phyloP scores from a whole-genome alignment of 2,797 vertebrate species.

The Silurus aristotelis region DNA sequence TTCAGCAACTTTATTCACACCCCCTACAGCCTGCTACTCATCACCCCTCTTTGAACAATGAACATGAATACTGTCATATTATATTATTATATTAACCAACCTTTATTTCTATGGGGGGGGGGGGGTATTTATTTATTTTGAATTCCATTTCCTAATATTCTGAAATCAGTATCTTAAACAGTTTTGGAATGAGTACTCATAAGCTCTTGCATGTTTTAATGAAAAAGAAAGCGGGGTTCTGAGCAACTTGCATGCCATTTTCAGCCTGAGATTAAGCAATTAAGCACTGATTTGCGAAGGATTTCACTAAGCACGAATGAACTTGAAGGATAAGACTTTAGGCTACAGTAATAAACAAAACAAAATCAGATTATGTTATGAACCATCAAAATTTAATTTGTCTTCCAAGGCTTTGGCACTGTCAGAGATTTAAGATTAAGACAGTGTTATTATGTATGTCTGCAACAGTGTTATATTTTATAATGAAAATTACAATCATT shows the following conservation, averaged over 20 bases:
- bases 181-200: conserved; percentile 30
- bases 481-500: not conserved
- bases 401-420: conserved; percentile 8
- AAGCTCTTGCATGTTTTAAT: conserved; percentile 9
- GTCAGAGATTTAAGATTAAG: not conserved
- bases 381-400: conserved; percentile 19
- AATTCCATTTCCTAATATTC: not conserved
- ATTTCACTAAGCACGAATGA: conserved; percentile 38
- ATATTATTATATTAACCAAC: too few species aligned
- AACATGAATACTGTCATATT: too few species aligned
- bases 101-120: too few species aligned
- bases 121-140: too few species aligned
- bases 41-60: too few species aligned
- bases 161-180: conserved; percentile 24
- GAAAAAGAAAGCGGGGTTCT: conserved; percentile 22
- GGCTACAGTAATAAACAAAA: conserved; percentile 42
- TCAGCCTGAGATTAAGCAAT: conserved; percentile 47
- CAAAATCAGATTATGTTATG: conserved; percentile 30
- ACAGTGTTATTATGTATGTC: not conserved
- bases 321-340: conserved; percentile 27
- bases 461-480: not conserved
- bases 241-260: conserved; percentile 45
- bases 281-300: conserved; percentile 40
- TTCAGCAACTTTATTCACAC: too few species aligned
- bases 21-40: too few species aligned